phyloP scores from a whole-genome alignment of 2,113 vertebrate species.

The Geococcyx californianus region DNA sequence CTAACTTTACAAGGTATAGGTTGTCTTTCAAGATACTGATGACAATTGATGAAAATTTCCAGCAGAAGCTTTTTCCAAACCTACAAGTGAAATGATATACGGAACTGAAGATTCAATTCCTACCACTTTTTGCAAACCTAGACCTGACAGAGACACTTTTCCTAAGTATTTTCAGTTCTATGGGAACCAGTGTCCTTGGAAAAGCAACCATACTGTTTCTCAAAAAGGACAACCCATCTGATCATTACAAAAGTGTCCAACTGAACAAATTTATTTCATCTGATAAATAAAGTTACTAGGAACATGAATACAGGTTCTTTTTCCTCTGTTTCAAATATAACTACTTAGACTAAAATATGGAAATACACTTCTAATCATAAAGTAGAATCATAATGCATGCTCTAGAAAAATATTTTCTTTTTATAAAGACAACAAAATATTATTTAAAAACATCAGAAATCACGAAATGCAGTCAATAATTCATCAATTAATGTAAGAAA shows the following conservation, averaged over 20 bases:
- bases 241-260: background rate
- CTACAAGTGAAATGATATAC: background rate
- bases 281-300: background rate
- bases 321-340: background rate
- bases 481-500: background rate
- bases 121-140: background rate
- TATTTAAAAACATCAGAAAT: background rate
- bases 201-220: background rate
- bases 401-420: background rate
- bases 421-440: background rate
- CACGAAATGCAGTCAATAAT: background rate
- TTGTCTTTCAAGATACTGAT: background rate
- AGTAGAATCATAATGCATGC: background rate
- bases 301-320: background rate
- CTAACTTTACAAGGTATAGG: background rate
- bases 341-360: background rate
- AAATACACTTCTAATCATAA: background rate
- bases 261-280: background rate
- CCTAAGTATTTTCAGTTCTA: background rate
- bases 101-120: background rate
- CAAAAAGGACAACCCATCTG: background rate
- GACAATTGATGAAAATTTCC: background rate
- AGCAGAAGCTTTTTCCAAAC: background rate
- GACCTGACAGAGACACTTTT: background rate
- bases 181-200: background rate